Evolutionary conservation across 2,888 invertebrate species (phyloP).

Genomic region (Petrolisthes cinctipes): DNA sequence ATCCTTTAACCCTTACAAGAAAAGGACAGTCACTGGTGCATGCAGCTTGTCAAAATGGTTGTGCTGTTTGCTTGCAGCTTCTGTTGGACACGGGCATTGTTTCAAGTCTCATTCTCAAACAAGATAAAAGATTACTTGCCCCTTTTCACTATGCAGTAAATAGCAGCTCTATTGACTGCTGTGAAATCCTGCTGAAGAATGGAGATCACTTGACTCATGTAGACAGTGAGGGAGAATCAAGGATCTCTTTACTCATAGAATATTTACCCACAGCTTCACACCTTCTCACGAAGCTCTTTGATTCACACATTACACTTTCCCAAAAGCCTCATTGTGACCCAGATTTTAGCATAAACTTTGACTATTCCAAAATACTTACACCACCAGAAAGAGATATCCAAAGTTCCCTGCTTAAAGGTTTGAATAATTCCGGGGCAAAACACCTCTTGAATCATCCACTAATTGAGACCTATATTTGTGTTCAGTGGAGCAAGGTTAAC

Average conservation of each 20-base stretch:
- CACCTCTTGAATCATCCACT: slow-evolving; percentile 74
- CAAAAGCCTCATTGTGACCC: slow-evolving; percentile 71
- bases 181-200: slow-evolving; percentile 71
- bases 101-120: slow-evolving; percentile 36
- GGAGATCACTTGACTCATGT: slow-evolving; percentile 72
- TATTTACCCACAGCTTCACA: slow-evolving; percentile 73
- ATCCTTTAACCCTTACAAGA: slow-evolving; percentile 69
- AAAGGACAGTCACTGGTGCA: slow-evolving; percentile 44
- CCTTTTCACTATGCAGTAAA: slow-evolving; percentile 74
- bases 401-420: slow-evolving; percentile 74
- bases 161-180: slow-evolving; percentile 76
- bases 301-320: slow-evolving; percentile 73
- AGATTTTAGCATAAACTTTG: slow-evolving; percentile 72
- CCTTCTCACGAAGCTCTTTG: slow-evolving; percentile 74
- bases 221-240: slow-evolving; percentile 69
- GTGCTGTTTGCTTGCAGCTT: slow-evolving; percentile 67
- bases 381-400: slow-evolving; percentile 74
- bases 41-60: slow-evolving; percentile 68
- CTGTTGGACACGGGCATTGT: slow-evolving; percentile 73
- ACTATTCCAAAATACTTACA: slow-evolving; percentile 71
- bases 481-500: slow-evolving; percentile 75
- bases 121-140: slow-evolving; percentile 72
- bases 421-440: slow-evolving; percentile 70
- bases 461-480: slow-evolving; percentile 74
- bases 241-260: slow-evolving; percentile 73